Conservation (phyloP, 2,888 invertebrate species). For the Poecilus cupreus region DNA sequence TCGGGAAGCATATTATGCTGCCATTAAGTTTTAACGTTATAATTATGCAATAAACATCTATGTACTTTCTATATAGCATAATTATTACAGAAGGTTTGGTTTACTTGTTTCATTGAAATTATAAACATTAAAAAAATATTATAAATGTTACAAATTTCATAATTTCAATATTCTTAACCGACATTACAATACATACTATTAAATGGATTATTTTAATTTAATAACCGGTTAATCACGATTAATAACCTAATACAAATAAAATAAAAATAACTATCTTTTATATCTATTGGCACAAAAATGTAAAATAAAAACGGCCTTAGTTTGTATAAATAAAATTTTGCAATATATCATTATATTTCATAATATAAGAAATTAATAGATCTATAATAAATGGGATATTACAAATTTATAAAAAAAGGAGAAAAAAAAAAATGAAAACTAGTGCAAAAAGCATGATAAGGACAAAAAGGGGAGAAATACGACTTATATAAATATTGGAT, state of each 20-base stretch:
- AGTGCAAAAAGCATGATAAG: conserved; percentile 6
- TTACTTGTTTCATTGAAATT: conserved; percentile 17
- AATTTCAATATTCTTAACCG: conserved; percentile 22
- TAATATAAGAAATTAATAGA: conserved; percentile 19
- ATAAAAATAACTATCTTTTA: conserved; percentile 12
- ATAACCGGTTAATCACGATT: conserved; percentile 26
- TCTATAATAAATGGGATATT: conserved; percentile 34
- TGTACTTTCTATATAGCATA: conserved; percentile 27
- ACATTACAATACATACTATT: conserved; percentile 29
- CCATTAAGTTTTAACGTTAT: conserved; percentile 59
- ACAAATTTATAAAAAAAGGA: conserved; percentile 14
- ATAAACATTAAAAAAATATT: not conserved
- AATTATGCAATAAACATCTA: conserved; percentile 35
- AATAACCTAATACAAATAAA: conserved; percentile 25
- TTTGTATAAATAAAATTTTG: conserved; percentile 53
- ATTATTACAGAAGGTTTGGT: conserved; percentile 15
- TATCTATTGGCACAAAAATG: conserved; percentile 51
- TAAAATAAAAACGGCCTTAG: conserved; percentile 39
- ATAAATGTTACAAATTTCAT: conserved; percentile 27
- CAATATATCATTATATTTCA: conserved; percentile 33
- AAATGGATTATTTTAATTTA: not conserved
- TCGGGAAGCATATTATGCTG: conserved; percentile 50
- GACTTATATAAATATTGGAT: conserved; percentile 21
- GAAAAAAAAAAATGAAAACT: conserved; percentile 17
- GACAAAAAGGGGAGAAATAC: conserved; percentile 14